Conservation (phyloP, 2,888 invertebrate genomes). For the Fissipunctia ypsillon region DNA sequence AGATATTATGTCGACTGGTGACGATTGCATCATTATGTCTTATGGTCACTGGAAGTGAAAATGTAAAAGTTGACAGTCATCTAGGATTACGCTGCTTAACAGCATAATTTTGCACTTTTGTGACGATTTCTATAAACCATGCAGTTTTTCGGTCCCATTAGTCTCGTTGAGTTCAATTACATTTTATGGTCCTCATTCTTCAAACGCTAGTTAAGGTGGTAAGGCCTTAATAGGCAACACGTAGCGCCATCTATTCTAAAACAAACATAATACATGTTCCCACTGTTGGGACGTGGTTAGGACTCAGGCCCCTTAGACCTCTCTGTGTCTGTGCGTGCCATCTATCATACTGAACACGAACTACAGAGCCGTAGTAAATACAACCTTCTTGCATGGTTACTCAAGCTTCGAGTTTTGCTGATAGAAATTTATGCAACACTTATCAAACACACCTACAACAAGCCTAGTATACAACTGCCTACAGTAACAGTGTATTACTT, state of each 20-base stretch:
- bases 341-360: too few species aligned
- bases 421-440: too few species aligned
- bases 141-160: not conserved
- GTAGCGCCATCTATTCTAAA: slow-evolving; percentile 30
- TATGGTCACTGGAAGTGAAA: slow-evolving; percentile 48
- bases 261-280: not conserved
- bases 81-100: slow-evolving; percentile 15
- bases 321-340: too few species aligned
- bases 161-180: not conserved
- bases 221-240: not conserved
- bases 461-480: too few species aligned
- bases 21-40: slow-evolving; percentile 37
- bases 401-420: too few species aligned
- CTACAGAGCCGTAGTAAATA: too few species aligned
- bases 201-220: not conserved
- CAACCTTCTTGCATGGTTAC: too few species aligned
- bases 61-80: slow-evolving; percentile 30
- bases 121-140: slow-evolving; percentile 1
- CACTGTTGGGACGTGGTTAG: not conserved
- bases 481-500: too few species aligned
- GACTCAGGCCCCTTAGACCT: too few species aligned
- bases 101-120: slow-evolving; percentile 21
- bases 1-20: slow-evolving; percentile 22
- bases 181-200: not conserved
- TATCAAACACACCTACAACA: too few species aligned